phyloP scores from a whole-genome alignment of 2,888 invertebrate genomes.

The Cepaea hortensis region DNA sequence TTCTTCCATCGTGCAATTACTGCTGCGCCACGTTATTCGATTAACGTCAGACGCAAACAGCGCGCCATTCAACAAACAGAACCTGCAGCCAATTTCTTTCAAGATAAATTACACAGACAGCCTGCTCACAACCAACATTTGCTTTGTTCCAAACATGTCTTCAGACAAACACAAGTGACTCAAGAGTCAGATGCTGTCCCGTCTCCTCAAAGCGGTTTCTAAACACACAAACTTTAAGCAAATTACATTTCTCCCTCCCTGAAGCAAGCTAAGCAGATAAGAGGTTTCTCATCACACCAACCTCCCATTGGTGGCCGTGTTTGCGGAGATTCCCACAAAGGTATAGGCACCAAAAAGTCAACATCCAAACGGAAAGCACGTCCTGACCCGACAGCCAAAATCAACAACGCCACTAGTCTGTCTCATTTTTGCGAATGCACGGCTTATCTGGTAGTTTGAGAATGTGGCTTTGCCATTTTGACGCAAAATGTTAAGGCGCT shows the following conservation, averaged over 20 bases:
- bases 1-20: too few species aligned
- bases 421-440: neutral
- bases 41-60: too few species aligned
- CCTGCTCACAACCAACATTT: too few species aligned
- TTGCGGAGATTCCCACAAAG: neutral
- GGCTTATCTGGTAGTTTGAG: neutral
- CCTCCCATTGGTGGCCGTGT: neutral
- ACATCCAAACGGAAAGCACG: constrained; percentile 14
- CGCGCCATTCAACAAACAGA: too few species aligned
- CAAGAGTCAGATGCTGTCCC: neutral
- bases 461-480: neutral
- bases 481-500: neutral
- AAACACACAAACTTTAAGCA: neutral
- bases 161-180: neutral
- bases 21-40: too few species aligned
- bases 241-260: neutral
- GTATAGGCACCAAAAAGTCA: constrained; percentile 16
- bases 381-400: neutral
- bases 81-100: too few species aligned
- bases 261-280: neutral
- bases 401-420: neutral
- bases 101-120: too few species aligned
- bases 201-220: neutral
- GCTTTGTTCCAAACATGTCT: too few species aligned
- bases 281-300: neutral